These are phyloP conservation scores for Scaptomyza flava DNA, from an alignment of 2,888 invertebrate genomes.

Conservation along the genomic window DNA sequence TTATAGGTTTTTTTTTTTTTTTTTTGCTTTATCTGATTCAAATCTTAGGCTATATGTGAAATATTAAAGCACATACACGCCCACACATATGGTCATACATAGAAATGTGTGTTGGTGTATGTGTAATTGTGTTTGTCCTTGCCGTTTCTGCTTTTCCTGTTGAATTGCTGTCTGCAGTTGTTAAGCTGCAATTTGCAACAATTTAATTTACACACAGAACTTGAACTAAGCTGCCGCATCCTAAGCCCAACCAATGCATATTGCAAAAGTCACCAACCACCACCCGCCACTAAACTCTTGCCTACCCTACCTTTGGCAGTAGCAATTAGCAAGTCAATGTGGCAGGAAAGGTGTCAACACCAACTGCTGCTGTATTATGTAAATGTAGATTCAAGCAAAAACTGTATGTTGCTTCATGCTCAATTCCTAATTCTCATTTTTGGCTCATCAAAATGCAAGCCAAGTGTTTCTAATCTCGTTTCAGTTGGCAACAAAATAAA, in stretches of 20 bases:
- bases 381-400: slow-evolving; percentile 2
- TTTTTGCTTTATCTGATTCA: slow-evolving; percentile 28
- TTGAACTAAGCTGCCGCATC: slow-evolving; percentile 43
- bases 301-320: background rate
- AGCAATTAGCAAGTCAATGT: slow-evolving; percentile 59
- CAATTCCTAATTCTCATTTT: slow-evolving; percentile 20
- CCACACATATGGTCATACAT: background rate
- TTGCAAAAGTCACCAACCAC: slow-evolving; percentile 9
- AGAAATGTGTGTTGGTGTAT: background rate
- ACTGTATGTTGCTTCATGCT: background rate
- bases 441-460: slow-evolving; percentile 26
- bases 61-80: slow-evolving; percentile 5
- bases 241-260: slow-evolving; percentile 37
- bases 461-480: slow-evolving; percentile 43
- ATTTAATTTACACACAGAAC: slow-evolving; percentile 69
- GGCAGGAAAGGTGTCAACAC: slow-evolving; percentile 47
- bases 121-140: slow-evolving; percentile 12
- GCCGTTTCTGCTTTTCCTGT: slow-evolving; percentile 13
- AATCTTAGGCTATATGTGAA: slow-evolving; percentile 6
- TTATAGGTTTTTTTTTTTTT: background rate
- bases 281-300: background rate
- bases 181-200: slow-evolving; percentile 67
- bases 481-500: slow-evolving; percentile 11
- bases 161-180: slow-evolving; percentile 16
- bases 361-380: slow-evolving; percentile 8